Base-by-base conservation (phyloP, 2,797 vertebrate species). In the Catharus ustulatus region DNA sequence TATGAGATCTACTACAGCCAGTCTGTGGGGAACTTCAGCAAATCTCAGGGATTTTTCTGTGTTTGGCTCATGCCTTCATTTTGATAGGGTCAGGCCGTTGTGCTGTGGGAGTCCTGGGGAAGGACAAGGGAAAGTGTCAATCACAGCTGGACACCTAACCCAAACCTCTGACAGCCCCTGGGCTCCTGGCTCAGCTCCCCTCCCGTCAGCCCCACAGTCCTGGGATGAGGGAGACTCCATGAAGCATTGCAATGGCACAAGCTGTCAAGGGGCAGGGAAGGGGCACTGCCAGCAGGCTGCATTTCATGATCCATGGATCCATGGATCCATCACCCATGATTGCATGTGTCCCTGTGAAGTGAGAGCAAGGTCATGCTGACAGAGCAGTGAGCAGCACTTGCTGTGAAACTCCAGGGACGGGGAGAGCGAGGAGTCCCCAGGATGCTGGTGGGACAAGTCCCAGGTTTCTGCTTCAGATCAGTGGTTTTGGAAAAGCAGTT, bases 191-290 rank as follows among this genome's bases (percentile, higher is more conserved):
- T 67, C 40, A 48, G 8, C 17, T 66, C 8, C 7, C 15, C 30
- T 77, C 93, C 63, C 51, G 45, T 29, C 15, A 18, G 15, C 32
- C 40, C 16, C 36, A 30, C 13, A 58, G 51, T 30, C 20, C 42
- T 18, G 11, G 21, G 10, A 2, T 5, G 2, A 76, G n/a, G 18
- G 12, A 18, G 9, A 4, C 42, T 42, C 52, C 1, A 1, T 30
- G 51, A 61, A 76, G 14, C 5, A 26, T 38, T 87, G 34, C 34
- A 55, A 6, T n/a, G 40, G 34, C 3, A 6, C 24, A 22, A 48
- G 42, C 24, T 45, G 15, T 15, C 9, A 29, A 34, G 15, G 52
- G 29, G 48, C 18, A 11, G 21, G 30, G 46, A 27, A 30, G 19
- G 30, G 17, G 16, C 72, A 5, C 27, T 78, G 49, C 48, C 34